Percentiles rank a stretch among this genome's conserved stretches.
Conservation (phyloP, 2,113 vertebrate species). For the Rhadina sibilatrix region DNA sequence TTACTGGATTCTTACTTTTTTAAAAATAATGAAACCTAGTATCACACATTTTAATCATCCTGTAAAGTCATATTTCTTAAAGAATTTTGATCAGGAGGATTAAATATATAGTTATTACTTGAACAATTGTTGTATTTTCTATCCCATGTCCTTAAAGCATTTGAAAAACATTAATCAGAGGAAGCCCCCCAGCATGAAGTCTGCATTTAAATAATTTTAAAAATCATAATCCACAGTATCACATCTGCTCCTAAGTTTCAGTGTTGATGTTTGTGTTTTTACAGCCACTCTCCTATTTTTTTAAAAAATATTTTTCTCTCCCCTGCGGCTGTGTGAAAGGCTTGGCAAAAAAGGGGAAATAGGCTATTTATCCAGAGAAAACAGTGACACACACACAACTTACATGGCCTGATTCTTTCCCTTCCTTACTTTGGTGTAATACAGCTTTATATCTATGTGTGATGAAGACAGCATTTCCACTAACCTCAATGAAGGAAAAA, state of each 20-base stretch:
- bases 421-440: background rate
- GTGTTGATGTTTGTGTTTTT: conserved; percentile 34
- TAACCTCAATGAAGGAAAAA: background rate
- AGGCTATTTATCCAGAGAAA: conserved; percentile 3
- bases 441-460: background rate
- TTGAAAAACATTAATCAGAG: background rate
- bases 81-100: background rate
- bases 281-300: conserved; percentile 12
- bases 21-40: background rate
- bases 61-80: background rate
- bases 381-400: background rate
- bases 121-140: background rate
- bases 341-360: background rate
- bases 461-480: background rate
- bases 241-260: background rate
- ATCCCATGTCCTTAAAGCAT: background rate
- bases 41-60: background rate
- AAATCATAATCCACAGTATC: background rate
- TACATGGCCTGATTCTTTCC: background rate
- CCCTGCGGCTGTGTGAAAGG: background rate
- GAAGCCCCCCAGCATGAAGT: background rate
- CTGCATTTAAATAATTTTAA: background rate
- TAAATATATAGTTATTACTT: background rate
- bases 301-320: conserved; percentile 39
- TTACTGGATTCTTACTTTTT: background rate